Evolutionary conservation across 2,797 vertebrate genomes (phyloP).

Genomic region (Microcaecilia unicolor): DNA sequence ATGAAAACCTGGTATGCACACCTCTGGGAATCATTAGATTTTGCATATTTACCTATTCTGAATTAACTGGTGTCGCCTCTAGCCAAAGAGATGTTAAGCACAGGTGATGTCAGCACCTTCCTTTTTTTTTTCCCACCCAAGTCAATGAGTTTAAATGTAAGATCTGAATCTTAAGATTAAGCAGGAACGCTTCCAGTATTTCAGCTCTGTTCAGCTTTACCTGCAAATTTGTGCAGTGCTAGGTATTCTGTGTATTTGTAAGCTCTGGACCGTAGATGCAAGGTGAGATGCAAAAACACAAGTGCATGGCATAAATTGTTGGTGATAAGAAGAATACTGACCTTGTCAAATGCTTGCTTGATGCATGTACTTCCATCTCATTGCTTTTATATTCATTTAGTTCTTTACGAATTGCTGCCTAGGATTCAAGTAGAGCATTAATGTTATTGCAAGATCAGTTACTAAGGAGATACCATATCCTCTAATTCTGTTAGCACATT

Average conservation of each 20-base stretch:
- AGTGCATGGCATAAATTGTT: no score
- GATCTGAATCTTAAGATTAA: neutral
- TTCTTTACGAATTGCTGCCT: constrained; percentile 96
- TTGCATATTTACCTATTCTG: no score
- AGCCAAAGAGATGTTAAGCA: no score
- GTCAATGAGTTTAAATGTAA: neutral
- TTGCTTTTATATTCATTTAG: constrained; percentile 97
- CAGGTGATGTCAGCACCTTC: neutral
- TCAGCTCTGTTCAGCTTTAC: neutral
- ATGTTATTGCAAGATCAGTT: neutral
- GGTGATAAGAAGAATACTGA: constrained; percentile 41
- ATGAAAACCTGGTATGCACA: no score
- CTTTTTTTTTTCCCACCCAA: no score
- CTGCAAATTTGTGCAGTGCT: neutral
- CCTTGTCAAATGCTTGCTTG: constrained; percentile 97
- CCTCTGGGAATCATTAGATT: no score
- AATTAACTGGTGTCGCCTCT: no score
- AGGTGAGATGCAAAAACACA: no score
- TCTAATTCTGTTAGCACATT: no score
- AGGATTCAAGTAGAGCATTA: constrained; percentile 6
- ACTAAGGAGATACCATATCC: no score
- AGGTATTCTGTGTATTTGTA: neutral
- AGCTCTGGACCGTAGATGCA: no score
- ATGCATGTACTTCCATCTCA: constrained; percentile 95
- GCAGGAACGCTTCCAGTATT: neutral